phyloP scores from a whole-genome alignment of 2,113 vertebrate species.

The Megaleporinus macrocephalus region DNA sequence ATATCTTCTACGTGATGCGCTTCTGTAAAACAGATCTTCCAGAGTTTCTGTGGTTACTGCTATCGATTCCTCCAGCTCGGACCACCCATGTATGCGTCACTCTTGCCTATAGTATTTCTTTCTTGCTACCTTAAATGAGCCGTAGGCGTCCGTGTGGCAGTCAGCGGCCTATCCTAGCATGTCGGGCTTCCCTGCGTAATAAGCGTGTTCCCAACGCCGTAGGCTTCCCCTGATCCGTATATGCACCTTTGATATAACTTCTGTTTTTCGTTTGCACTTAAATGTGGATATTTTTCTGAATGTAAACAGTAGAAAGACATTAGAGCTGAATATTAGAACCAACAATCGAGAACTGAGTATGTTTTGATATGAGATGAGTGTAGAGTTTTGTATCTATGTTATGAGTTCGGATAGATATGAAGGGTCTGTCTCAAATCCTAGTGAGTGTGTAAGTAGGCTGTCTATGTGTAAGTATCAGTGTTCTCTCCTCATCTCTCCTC shows the following conservation, averaged over 20 bases:
- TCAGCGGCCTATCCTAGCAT: background rate
- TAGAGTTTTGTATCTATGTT: background rate
- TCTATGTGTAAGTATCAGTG: no score
- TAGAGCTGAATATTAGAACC: background rate
- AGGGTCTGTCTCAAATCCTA: no score
- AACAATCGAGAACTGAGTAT: background rate
- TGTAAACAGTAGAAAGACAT: background rate
- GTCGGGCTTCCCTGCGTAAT: background rate
- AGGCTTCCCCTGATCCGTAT: background rate
- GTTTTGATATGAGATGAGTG: background rate
- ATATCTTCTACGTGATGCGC: background rate
- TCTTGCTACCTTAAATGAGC: background rate
- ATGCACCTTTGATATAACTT: conserved; percentile 8
- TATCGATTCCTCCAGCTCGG: background rate
- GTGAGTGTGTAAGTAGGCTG: no score
- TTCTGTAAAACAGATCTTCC: background rate
- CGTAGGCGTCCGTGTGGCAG: background rate
- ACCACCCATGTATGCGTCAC: background rate
- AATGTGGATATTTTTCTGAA: background rate
- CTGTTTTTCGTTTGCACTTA: conserved; percentile 9
- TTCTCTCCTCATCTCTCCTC: no score
- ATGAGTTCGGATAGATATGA: background rate
- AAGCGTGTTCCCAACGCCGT: background rate
- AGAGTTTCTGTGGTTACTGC: background rate
- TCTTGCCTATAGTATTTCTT: background rate